These are phyloP conservation scores for Anarhynchus alexandrinus DNA, from an alignment of 2,113 vertebrate genomes.

Conservation along the genomic window DNA sequence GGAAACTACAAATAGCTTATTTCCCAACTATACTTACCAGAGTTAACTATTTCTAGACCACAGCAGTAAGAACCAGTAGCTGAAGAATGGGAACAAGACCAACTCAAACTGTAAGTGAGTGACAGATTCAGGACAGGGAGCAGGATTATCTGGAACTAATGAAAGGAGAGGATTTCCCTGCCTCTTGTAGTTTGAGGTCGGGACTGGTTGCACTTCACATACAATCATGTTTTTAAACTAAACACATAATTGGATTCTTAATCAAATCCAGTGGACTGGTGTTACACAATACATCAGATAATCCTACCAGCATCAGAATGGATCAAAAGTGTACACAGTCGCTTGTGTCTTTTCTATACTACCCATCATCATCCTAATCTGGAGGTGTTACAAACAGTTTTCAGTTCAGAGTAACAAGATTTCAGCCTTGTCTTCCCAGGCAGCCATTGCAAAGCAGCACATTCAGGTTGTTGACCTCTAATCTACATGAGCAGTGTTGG, in stretches of 20 bases:
- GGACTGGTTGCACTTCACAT: background rate
- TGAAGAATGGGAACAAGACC: background rate
- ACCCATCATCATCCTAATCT: background rate
- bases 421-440: background rate
- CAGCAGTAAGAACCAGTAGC: background rate
- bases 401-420: background rate
- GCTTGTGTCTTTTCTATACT: background rate
- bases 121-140: background rate
- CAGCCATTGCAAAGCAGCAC: background rate
- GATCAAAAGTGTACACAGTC: background rate
- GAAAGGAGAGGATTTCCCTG: background rate
- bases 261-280: background rate
- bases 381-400: background rate
- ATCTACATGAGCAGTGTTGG: background rate
- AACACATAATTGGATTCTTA: background rate
- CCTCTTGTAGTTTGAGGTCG: background rate
- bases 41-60: background rate
- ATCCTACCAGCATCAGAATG: background rate
- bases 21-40: background rate
- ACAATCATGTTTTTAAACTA: background rate
- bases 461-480: background rate
- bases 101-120: background rate
- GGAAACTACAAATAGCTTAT: slow-evolving; percentile 7
- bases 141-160: background rate
- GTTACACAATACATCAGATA: background rate